phyloP scores from a whole-genome alignment of 2,797 vertebrate genomes.

The Schizopygopsis malacanthus region DNA sequence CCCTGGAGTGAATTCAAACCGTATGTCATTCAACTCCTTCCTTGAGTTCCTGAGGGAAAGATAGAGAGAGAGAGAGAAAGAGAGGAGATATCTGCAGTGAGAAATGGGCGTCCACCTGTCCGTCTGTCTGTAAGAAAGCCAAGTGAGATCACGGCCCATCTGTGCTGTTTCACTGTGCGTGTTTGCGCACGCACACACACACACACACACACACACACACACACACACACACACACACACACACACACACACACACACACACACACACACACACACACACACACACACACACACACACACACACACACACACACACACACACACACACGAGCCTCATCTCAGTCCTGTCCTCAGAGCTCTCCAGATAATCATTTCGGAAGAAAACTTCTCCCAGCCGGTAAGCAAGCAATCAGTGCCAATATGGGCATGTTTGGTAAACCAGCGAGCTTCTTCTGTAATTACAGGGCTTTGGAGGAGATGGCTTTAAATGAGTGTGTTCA shows the following conservation, averaged over 20 bases:
- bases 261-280: background rate
- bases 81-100: conserved; percentile 15
- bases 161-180: conserved; percentile 33
- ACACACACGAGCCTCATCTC: background rate
- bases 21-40: conserved; percentile 98
- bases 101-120: conserved; percentile 30
- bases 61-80: conserved; percentile 16
- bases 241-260: background rate
- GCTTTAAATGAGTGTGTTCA: conserved; percentile 24
- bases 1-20: conserved; percentile 97
- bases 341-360: conserved; percentile 9
- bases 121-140: conserved; percentile 35
- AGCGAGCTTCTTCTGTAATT: background rate
- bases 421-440: background rate
- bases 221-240: background rate
- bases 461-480: conserved; percentile 2
- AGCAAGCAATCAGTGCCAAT: background rate
- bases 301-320: background rate
- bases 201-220: background rate
- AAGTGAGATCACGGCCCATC: conserved; percentile 30
- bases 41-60: conserved; percentile 86
- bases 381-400: background rate
- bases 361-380: conserved; percentile 15
- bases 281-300: background rate
- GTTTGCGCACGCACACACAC: conserved; percentile 1